Evolutionary conservation across 2,797 vertebrate genomes (phyloP).

Genomic region (Ceyx erithaca): DNA sequence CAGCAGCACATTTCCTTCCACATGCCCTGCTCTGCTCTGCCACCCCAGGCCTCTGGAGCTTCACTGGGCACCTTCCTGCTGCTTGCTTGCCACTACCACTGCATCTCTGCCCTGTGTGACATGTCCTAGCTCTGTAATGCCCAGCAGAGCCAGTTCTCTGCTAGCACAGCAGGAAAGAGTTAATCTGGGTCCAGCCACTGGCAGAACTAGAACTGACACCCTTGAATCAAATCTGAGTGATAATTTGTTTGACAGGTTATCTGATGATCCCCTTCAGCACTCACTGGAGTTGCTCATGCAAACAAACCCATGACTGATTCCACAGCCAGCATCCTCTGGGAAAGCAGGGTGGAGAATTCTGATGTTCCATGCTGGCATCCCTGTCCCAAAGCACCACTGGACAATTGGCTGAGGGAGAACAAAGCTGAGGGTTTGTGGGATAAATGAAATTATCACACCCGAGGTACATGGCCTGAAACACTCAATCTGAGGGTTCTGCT

Average conservation of each 20-base stretch:
- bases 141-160: not conserved
- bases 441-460: not conserved
- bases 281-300: not conserved
- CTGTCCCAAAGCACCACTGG: fast-evolving
- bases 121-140: not conserved
- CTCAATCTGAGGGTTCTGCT: fast-evolving
- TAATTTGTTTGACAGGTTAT: not conserved
- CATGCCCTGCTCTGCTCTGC: fast-evolving
- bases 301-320: not conserved
- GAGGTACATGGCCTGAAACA: too few species aligned
- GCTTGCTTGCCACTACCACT: fast-evolving
- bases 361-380: not conserved
- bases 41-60: fast-evolving
- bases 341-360: fast-evolving
- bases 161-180: not conserved
- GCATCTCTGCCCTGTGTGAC: fast-evolving
- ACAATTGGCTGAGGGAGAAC: fast-evolving
- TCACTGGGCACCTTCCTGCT: fast-evolving
- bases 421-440: not conserved
- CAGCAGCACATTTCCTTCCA: not conserved
- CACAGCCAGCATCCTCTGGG: not conserved
- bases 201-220: fast-evolving
- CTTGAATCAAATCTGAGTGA: fast-evolving
- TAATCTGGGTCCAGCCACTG: not conserved
- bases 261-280: not conserved